Evolutionary conservation across 2,113 vertebrate species (phyloP).

Genomic region (Gobio gobio): DNA sequence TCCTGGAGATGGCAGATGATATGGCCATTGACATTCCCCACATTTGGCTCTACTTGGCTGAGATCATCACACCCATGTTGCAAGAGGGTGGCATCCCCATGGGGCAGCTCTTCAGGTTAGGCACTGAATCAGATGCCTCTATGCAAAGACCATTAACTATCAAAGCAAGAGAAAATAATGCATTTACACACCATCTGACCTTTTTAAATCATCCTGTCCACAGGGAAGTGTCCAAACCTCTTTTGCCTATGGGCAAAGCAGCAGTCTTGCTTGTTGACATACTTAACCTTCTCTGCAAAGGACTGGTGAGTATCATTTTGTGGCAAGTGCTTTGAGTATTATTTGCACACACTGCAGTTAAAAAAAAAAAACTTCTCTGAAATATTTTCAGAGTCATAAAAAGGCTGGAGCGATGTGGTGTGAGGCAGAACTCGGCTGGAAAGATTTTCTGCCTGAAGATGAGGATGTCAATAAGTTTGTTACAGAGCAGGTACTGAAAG

Average conservation of each 20-base stretch:
- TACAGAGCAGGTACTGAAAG: conserved; percentile 83
- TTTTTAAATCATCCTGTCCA: conserved; percentile 13
- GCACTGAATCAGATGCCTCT: background rate
- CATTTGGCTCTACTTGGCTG: conserved; percentile 95
- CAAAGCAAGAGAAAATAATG: background rate
- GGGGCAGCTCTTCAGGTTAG: conserved; percentile 91
- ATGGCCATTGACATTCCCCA: conserved; percentile 98
- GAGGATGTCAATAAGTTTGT: conserved; percentile 91
- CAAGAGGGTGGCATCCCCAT: conserved; percentile 90
- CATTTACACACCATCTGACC: background rate
- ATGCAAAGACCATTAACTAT: background rate
- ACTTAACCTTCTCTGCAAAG: conserved; percentile 89
- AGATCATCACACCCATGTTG: conserved; percentile 89
- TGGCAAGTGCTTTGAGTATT: background rate
- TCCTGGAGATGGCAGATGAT: conserved; percentile 89
- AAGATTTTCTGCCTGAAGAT: conserved; percentile 88
- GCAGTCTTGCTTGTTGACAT: conserved; percentile 85
- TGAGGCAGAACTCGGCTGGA: conserved; percentile 89
- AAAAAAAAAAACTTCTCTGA: background rate
- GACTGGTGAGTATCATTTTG: conserved; percentile 75
- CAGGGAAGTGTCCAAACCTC: conserved; percentile 91
- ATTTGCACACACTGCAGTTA: no score
- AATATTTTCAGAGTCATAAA: conserved; percentile 82
- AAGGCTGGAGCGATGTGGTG: conserved; percentile 88
- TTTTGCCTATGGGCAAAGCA: conserved; percentile 87